Conservation (phyloP, 2,113 vertebrate genomes). For the Acanthisitta chloris region DNA sequence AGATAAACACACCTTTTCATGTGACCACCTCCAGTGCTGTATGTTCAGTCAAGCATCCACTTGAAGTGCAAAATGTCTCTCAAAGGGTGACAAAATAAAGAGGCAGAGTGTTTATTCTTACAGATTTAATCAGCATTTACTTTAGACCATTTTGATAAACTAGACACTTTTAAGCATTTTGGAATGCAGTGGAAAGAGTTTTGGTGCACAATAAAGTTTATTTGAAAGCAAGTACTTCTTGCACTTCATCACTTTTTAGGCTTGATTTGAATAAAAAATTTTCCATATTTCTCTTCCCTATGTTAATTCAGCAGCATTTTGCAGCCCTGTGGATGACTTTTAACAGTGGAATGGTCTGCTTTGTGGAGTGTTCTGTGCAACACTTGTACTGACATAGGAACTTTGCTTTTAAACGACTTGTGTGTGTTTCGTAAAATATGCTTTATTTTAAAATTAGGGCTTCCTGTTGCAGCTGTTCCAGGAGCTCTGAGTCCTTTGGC, state of each 20-base stretch:
- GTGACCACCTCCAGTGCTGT: neutral
- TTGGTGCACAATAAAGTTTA: neutral
- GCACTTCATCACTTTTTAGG: neutral
- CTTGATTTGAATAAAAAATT: neutral
- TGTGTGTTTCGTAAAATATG: conserved; percentile 84
- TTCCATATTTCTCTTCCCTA: neutral
- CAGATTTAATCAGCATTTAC: neutral
- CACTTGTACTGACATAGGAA: conserved; percentile 39
- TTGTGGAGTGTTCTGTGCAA: neutral
- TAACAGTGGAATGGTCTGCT: neutral
- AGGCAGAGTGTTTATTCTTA: neutral
- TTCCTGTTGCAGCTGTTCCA: conserved; percentile 86
- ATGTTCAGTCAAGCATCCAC: neutral
- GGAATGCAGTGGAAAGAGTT: neutral
- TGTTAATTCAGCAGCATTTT: neutral
- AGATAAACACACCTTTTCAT: rapidly evolving
- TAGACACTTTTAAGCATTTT: neutral
- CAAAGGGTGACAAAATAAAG: neutral
- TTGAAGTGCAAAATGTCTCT: neutral
- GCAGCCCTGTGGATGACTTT: neutral
- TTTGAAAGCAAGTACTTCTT: neutral
- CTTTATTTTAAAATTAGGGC: conserved; percentile 86
- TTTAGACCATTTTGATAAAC: neutral
- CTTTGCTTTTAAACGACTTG: conserved; percentile 61
- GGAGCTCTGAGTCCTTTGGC: conserved; percentile 94